Conservation (phyloP, 2,888 invertebrate genomes). For the Watsonalla binaria region DNA sequence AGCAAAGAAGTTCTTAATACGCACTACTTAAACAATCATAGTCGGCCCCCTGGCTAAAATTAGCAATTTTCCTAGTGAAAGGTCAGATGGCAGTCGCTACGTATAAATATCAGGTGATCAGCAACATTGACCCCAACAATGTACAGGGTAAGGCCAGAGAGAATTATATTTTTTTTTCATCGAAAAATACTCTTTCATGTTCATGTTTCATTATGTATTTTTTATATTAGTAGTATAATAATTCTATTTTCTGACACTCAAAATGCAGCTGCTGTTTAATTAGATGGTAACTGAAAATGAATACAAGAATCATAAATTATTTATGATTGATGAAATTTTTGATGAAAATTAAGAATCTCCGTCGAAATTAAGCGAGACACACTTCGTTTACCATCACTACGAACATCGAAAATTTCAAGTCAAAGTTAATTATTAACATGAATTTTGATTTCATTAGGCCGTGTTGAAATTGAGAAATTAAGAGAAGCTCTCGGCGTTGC, state of each 20-base stretch:
- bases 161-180: no score
- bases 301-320: slow-evolving; percentile 21
- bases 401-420: neutral
- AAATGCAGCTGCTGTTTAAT: slow-evolving; percentile 11
- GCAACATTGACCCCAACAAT: no score
- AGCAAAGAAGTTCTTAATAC: no score
- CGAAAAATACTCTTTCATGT: no score
- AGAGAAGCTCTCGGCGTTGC: neutral
- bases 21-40: no score
- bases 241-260: neutral
- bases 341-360: slow-evolving; percentile 19
- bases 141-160: no score
- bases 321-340: slow-evolving; percentile 29
- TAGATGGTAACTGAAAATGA: slow-evolving; percentile 16
- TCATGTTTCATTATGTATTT: no score
- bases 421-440: slow-evolving; percentile 2
- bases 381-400: slow-evolving; percentile 4
- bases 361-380: slow-evolving; percentile 11
- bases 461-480: neutral
- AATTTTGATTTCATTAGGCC: neutral
- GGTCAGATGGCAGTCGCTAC: no score
- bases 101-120: no score
- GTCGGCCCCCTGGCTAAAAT: no score
- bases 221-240: neutral
- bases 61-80: no score